These are phyloP conservation scores for Syncerus caffer DNA, from an alignment of 2,797 vertebrate species.

Conservation along the genomic window DNA sequence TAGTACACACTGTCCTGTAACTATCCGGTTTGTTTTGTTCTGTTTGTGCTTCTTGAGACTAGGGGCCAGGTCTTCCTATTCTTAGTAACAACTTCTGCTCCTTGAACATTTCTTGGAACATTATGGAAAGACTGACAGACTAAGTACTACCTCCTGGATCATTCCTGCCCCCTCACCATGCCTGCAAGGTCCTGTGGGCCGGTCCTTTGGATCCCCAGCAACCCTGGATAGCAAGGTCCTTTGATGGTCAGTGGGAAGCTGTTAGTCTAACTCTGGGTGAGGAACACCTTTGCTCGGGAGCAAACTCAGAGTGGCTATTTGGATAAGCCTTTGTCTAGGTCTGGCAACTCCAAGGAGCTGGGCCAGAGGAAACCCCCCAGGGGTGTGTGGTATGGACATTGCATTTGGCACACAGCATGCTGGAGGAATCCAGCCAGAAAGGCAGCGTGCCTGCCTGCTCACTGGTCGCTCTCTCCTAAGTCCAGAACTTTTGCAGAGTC, in stretches of 20 bases:
- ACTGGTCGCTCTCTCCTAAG: neutral
- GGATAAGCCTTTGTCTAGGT: neutral
- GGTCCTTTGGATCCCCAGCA: neutral
- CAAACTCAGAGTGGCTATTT: neutral
- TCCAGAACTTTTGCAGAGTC: slow-evolving; percentile 26
- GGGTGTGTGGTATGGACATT: neutral
- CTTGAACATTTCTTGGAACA: slow-evolving; percentile 3
- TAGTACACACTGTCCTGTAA: neutral
- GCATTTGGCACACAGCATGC: slow-evolving; percentile 1
- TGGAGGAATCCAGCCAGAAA: slow-evolving; percentile 27
- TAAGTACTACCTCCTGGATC: neutral
- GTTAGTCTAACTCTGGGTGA: neutral
- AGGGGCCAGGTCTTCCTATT: neutral
- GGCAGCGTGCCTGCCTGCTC: neutral
- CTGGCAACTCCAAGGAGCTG: neutral
- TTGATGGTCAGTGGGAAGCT: neutral
- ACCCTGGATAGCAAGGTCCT: neutral
- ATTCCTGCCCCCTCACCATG: neutral
- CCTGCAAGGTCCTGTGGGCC: neutral
- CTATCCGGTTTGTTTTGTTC: neutral
- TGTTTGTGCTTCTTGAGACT: slow-evolving; percentile 3
- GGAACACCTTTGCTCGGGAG: neutral
- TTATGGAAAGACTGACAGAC: neutral
- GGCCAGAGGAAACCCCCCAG: neutral
- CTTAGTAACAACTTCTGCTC: neutral